Base-by-base conservation (phyloP, 2,888 invertebrate species). In the Andricus quercusramuli region DNA sequence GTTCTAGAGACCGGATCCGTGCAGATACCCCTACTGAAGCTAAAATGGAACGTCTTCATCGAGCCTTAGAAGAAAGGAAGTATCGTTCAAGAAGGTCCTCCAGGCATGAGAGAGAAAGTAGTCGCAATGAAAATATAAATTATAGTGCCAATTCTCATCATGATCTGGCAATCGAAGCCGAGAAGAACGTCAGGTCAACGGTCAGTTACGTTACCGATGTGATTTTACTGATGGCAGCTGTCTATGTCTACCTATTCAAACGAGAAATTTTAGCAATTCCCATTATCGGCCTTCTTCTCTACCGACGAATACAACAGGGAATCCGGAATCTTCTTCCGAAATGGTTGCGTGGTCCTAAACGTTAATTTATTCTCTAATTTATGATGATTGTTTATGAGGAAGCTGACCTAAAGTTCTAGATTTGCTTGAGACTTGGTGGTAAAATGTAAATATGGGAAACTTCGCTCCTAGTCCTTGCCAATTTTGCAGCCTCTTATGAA, bases 231-330 rank as follows among this genome's bases (percentile, higher is more conserved):
- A 85, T 95, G 59, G 95, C 97, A 20, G 97, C 97, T 37, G 95
- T 96, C 91, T 97, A 97, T 95, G 94, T 97, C 56, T 97, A 97
- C 92, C 93, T 97, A 79, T 97, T 97, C 89, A 96, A 96, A 89
- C 96, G 96, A 89, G 96, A 97, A 90, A 94, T 96, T 84, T 94
- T 97, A 74, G 96, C 97, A n/a, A 94, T 97, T 86, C 97, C 97
- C 51, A 95, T 97, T 86, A 94, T 97, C 82, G 94, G 95, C 64
- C 93, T 97, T 3, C 95, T 97, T 92, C 95, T 97, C 74, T 97
- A 96, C 91, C 94, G 97, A 80, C 96, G 97, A 90, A 91, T 97
- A 83, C 95, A 96, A 89, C 95, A 96, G 89, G 95, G 95, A 79
- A 91, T 97, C 32, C 86, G 84, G 17, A 85, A 83, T 2, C 87